A percentile compares a stretch with the other conserved stretches of the same genome.
phyloP scores from a whole-genome alignment of 1,140 invertebrate genomes.

The Tetragonula clypearis region DNA sequence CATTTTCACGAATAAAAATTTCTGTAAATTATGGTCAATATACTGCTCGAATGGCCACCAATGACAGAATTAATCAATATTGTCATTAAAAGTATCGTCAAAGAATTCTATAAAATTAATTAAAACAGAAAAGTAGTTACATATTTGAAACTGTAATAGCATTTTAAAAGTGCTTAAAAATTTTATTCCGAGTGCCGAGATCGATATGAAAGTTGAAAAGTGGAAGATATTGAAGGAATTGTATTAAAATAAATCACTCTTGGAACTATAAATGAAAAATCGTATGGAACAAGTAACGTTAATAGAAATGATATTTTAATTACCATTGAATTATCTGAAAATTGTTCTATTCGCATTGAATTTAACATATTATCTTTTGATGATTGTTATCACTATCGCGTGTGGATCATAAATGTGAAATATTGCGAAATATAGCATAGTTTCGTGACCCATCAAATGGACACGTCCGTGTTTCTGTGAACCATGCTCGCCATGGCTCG shows the following conservation, averaged over 20 bases:
- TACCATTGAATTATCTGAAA: neutral
- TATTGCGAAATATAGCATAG: neutral
- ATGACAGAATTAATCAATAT: neutral
- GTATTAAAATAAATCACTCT: neutral
- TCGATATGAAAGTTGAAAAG: neutral
- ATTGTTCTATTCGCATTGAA: neutral
- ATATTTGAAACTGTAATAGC: neutral
- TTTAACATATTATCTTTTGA: neutral
- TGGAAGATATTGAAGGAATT: neutral
- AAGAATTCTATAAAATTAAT: neutral
- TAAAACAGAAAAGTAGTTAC: too few species aligned
- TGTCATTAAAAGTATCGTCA: neutral
- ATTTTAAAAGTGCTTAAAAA: neutral
- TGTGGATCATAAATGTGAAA: constrained; percentile 1
- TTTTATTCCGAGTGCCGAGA: neutral
- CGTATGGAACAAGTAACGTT: neutral
- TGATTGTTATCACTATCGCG: neutral
- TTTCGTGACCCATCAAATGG: constrained; percentile 10
- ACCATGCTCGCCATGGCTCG: neutral
- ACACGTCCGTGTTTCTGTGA: constrained; percentile 19
- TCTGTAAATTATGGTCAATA: neutral
- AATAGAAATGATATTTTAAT: constrained; percentile 6
- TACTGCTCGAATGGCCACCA: neutral
- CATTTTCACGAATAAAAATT: constrained; percentile 29
- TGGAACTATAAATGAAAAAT: neutral